A percentile compares a stretch with the other conserved stretches of the same genome.
phyloP scores from a whole-genome alignment of 2,797 vertebrate species.

The Pteropus rufus region DNA sequence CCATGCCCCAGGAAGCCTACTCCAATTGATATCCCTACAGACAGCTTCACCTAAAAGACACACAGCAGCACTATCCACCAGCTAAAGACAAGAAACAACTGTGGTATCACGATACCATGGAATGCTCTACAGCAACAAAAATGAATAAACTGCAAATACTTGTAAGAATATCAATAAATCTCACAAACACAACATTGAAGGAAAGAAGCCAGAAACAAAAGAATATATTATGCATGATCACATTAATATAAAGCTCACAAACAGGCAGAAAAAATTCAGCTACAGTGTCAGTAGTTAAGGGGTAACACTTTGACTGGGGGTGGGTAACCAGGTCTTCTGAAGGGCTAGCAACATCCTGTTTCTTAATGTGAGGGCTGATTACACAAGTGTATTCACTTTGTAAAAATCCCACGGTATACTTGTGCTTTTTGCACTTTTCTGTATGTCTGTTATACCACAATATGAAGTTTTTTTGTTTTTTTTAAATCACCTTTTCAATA shows the following conservation, averaged over 20 bases:
- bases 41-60: not conserved
- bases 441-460: not conserved
- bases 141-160: not conserved
- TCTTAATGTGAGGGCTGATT: not conserved
- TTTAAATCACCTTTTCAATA: not conserved
- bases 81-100: not conserved
- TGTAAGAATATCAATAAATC: not conserved
- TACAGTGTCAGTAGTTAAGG: fast-evolving
- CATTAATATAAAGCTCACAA: not conserved
- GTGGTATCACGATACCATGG: not conserved
- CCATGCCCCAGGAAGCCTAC: not conserved
- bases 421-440: not conserved
- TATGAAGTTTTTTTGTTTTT: not conserved
- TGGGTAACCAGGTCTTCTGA: not conserved
- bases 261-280: not conserved
- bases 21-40: not conserved
- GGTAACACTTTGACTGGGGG: not conserved
- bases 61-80: not conserved
- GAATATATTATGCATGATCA: not conserved
- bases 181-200: not conserved
- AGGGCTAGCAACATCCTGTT: not conserved
- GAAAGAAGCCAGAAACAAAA: not conserved
- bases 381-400: not conserved
- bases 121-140: not conserved
- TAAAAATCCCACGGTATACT: not conserved